Conservation (phyloP, 2,888 invertebrate genomes). For the Amphipoea lucens region DNA sequence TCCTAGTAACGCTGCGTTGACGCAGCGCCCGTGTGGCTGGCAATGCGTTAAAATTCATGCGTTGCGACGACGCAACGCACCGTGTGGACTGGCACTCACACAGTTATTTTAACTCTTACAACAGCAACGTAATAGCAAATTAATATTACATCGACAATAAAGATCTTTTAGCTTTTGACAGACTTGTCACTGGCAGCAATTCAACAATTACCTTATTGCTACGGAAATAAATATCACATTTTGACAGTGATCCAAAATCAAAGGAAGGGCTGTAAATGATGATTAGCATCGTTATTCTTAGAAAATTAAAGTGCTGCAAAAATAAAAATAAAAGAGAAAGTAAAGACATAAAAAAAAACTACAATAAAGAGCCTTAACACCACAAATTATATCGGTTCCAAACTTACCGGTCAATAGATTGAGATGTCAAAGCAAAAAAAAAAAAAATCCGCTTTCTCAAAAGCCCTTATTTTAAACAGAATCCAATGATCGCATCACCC, state of each 20-base stretch:
- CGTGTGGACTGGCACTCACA: too few relatives aligned
- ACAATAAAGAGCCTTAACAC: background rate
- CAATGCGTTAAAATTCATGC: too few relatives aligned
- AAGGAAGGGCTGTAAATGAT: background rate
- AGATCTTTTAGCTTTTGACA: too few relatives aligned
- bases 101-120: too few relatives aligned
- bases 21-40: too few relatives aligned
- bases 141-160: too few relatives aligned
- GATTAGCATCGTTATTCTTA: background rate
- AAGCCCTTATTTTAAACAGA: slow-evolving; percentile 17
- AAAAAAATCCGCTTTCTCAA: background rate
- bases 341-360: background rate
- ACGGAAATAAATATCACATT: background rate
- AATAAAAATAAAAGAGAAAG: background rate
- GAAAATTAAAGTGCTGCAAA: background rate
- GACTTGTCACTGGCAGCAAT: background rate
- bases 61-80: too few relatives aligned
- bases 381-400: background rate
- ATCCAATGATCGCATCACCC: slow-evolving; percentile 24
- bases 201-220: background rate
- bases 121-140: too few relatives aligned
- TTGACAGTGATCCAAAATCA: background rate
- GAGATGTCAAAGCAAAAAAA: background rate
- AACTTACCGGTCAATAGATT: slow-evolving; percentile 7
- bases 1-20: too few relatives aligned